Conservation (phyloP, 2,113 vertebrate genomes). For the Myotis lucifugus region DNA sequence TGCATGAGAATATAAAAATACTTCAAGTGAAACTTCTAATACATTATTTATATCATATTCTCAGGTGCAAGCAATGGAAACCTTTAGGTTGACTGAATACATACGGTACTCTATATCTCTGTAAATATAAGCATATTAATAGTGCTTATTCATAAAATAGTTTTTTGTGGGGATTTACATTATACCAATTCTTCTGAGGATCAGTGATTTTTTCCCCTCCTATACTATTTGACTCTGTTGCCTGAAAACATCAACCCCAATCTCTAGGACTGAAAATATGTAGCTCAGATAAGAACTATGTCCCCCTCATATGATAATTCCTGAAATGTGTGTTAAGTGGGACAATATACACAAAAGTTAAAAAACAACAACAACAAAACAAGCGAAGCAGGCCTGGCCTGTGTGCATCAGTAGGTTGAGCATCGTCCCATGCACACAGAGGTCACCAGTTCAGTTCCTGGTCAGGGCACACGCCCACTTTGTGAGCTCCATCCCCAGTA, state of each 20-base stretch:
- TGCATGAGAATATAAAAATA: constrained; percentile 48
- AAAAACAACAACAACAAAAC: not conserved
- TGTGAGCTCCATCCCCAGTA: too few species aligned
- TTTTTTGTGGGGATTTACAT: not conserved
- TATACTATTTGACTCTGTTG: constrained; percentile 11
- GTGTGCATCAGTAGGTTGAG: too few species aligned
- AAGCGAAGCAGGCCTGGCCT: too few species aligned
- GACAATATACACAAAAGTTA: not conserved
- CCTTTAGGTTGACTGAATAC: not conserved
- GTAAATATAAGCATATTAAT: constrained; percentile 34
- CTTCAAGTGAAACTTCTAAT: constrained; percentile 33
- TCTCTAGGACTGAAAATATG: not conserved
- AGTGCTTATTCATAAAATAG: not conserved
- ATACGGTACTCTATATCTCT: not conserved
- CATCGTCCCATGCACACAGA: too few species aligned
- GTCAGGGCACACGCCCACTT: too few species aligned
- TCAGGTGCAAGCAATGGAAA: not conserved
- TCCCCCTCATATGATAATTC: not conserved
- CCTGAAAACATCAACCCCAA: not conserved
- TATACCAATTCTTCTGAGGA: constrained; percentile 37
- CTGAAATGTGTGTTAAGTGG: constrained; percentile 40
- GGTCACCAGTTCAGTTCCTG: too few species aligned
- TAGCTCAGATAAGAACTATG: constrained; percentile 20
- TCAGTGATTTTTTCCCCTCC: not conserved
- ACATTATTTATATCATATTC: constrained; percentile 29